A percentile compares a stretch with the other conserved stretches of the same genome.
These are phyloP conservation scores for Megalonaias nervosa DNA, from an alignment of 1,140 invertebrate species.

Conservation along the genomic window DNA sequence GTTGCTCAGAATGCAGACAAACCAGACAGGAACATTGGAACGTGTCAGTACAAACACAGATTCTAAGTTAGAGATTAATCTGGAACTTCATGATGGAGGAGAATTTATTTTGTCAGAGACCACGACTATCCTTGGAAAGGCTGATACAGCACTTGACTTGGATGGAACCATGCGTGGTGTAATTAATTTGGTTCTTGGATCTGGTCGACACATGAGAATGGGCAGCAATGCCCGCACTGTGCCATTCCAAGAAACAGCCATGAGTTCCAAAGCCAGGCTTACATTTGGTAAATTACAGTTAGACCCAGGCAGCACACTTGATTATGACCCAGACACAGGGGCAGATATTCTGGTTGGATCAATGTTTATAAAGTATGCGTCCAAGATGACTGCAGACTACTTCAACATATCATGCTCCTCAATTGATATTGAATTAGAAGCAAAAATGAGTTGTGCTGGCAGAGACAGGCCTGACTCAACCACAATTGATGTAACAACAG, in stretches of 20 bases:
- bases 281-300: slow-evolving; percentile 58
- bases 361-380: slow-evolving; percentile 51
- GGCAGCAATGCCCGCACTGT: slow-evolving; percentile 52
- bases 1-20: slow-evolving; percentile 47
- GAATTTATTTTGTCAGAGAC: slow-evolving; percentile 59
- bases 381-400: slow-evolving; percentile 52
- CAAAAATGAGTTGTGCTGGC: slow-evolving; percentile 49
- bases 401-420: slow-evolving; percentile 54
- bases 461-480: slow-evolving; percentile 43
- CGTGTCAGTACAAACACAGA: slow-evolving; percentile 40
- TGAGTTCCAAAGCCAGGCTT: slow-evolving; percentile 40
- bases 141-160: slow-evolving; percentile 47
- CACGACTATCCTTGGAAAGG: slow-evolving; percentile 53
- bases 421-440: slow-evolving; percentile 52
- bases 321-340: slow-evolving; percentile 56
- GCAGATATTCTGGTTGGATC: slow-evolving; percentile 54
- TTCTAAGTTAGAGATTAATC: slow-evolving; percentile 57
- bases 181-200: slow-evolving; percentile 52
- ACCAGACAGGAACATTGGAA: slow-evolving; percentile 57
- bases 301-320: slow-evolving; percentile 51
- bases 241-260: slow-evolving; percentile 41
- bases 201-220: slow-evolving; percentile 48
- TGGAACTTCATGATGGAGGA: slow-evolving; percentile 58
- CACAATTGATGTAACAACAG: slow-evolving; percentile 44
- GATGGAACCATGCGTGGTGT: slow-evolving; percentile 56